Conservation (phyloP, 30 jellyfish, hydroid and myxozoan species). For the Haliclystus octoradiatus region DNA sequence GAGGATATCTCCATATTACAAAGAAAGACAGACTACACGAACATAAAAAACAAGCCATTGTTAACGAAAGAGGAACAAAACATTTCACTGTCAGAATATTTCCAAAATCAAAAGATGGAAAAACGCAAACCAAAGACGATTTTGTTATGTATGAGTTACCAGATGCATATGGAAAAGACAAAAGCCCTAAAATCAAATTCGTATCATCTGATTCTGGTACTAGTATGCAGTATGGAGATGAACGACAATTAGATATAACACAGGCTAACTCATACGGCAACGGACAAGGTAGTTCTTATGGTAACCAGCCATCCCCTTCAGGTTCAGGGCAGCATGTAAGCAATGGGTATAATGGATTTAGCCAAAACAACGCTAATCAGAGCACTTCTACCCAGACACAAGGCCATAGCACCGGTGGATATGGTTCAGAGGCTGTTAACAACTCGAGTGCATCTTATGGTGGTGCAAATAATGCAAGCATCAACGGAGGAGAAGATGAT, state of each 20-base stretch:
- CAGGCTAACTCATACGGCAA: no score
- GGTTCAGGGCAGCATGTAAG: not conserved
- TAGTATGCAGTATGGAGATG: no score
- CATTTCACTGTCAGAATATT: not conserved
- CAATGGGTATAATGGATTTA: not conserved
- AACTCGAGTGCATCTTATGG: not conserved
- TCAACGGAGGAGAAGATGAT: not conserved
- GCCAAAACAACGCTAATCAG: not conserved
- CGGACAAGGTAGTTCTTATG: no score
- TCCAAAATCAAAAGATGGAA: not conserved
- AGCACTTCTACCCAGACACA: no score
- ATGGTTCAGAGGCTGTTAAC: no score
- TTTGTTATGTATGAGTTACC: not conserved
- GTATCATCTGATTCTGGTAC: no score
- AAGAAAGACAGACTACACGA: no score
- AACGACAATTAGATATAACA: no score
- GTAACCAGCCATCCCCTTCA: no score
- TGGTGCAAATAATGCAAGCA: not conserved
- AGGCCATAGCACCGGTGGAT: no score
- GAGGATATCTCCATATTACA: no score
- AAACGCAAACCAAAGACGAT: not conserved
- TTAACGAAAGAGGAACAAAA: not conserved
- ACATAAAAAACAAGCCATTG: no score
- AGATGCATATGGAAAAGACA: not conserved
- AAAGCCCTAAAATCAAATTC: not conserved